Evolutionary conservation across 2,888 invertebrate species (phyloP).

Genomic region (Coenonympha glycerion): DNA sequence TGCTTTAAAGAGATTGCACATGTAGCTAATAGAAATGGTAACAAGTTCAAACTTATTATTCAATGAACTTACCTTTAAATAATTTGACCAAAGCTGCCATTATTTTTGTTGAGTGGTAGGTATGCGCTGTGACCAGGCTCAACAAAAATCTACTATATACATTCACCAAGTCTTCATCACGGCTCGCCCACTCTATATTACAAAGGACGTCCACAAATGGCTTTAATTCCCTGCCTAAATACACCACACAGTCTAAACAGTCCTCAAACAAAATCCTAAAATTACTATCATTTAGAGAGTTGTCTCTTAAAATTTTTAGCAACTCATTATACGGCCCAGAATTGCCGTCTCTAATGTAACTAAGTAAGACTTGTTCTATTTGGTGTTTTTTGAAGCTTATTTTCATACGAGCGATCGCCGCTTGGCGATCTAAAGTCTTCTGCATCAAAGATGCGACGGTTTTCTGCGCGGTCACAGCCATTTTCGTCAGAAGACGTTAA

Average conservation of each 20-base stretch:
- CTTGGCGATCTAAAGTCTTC: slow-evolving; percentile 60
- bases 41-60: too few relatives aligned
- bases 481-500: slow-evolving; percentile 25
- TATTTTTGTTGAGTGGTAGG: slow-evolving; percentile 60
- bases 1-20: too few relatives aligned
- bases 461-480: slow-evolving; percentile 61
- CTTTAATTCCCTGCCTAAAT: slow-evolving; percentile 54
- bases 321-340: slow-evolving; percentile 64
- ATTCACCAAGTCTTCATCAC: slow-evolving; percentile 49
- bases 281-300: slow-evolving; percentile 59
- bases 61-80: slow-evolving; percentile 60
- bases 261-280: slow-evolving; percentile 59
- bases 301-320: slow-evolving; percentile 61
- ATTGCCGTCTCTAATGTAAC: slow-evolving; percentile 53
- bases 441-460: slow-evolving; percentile 64
- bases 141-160: slow-evolving; percentile 55
- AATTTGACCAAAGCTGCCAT: slow-evolving; percentile 53
- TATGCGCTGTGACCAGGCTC: slow-evolving; percentile 62
- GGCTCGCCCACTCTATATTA: slow-evolving; percentile 54
- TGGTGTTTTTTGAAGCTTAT: slow-evolving; percentile 62
- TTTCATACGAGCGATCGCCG: slow-evolving; percentile 54
- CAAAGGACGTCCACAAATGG: slow-evolving; percentile 59
- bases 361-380: slow-evolving; percentile 61
- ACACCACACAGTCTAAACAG: slow-evolving; percentile 56
- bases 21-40: too few relatives aligned